Conservation (phyloP, 1,140 invertebrate species). For the Trichonephila clavipes region DNA sequence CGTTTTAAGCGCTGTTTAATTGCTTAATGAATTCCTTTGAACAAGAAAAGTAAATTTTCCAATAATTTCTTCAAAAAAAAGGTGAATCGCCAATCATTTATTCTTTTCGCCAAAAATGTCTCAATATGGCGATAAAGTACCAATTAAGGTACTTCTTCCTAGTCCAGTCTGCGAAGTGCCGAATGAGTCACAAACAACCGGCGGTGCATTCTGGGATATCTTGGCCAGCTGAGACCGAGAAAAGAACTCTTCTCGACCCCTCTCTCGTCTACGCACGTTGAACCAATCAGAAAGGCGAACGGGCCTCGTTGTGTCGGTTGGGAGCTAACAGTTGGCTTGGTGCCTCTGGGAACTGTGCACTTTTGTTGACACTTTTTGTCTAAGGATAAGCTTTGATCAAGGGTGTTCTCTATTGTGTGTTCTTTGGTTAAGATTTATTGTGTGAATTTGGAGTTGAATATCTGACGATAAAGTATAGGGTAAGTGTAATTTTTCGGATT, state of each 20-base stretch:
- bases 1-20: no score
- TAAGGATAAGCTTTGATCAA: neutral
- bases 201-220: slow-evolving; percentile 54
- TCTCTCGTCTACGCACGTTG: slow-evolving; percentile 52
- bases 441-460: neutral
- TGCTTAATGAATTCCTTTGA: no score
- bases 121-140: neutral
- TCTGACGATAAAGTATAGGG: neutral
- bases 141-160: neutral
- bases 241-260: slow-evolving; percentile 61
- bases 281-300: slow-evolving; percentile 56
- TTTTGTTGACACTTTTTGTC: slow-evolving; percentile 63
- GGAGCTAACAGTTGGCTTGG: slow-evolving; percentile 68
- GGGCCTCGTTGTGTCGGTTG: slow-evolving; percentile 46
- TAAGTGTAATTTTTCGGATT: neutral
- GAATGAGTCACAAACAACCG: slow-evolving; percentile 60
- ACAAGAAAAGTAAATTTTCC: no score
- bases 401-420: slow-evolving; percentile 16
- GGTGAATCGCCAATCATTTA: neutral
- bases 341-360: slow-evolving; percentile 11
- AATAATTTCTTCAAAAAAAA: no score
- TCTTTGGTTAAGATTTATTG: neutral
- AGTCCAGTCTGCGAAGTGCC: neutral
- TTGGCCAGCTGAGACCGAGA: slow-evolving; percentile 66
- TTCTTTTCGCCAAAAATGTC: neutral